Conservation (phyloP, 2,113 vertebrate species). For the Halcyon senegalensis region DNA sequence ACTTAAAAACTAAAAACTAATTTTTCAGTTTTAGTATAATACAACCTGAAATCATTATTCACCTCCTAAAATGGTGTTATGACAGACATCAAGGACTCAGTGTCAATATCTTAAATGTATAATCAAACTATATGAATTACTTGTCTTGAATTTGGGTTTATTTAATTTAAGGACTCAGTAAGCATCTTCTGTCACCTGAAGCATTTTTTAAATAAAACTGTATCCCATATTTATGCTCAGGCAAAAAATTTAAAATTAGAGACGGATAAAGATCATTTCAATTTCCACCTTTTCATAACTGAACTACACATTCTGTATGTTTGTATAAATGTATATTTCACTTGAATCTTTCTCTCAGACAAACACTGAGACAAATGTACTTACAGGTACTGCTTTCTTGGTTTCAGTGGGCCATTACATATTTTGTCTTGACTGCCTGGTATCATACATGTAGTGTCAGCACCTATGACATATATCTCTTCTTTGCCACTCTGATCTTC, state of each 20-base stretch:
- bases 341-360: background rate
- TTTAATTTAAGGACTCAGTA: background rate
- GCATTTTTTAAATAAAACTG: background rate
- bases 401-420: slow-evolving; percentile 95
- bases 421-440: slow-evolving; percentile 80
- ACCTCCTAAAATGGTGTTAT: background rate
- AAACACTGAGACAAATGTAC: slow-evolving; percentile 50
- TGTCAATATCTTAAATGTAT: background rate
- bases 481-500: slow-evolving; percentile 63
- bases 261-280: background rate
- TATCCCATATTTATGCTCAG: background rate
- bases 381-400: slow-evolving; percentile 91
- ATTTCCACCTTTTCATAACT: background rate
- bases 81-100: background rate
- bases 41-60: background rate
- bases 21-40: background rate
- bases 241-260: background rate
- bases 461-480: slow-evolving; percentile 88
- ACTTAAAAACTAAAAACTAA: background rate
- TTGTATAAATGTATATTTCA: background rate
- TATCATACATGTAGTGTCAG: slow-evolving; percentile 80
- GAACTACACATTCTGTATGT: background rate
- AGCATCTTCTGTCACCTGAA: background rate
- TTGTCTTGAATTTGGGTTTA: background rate
- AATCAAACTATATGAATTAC: background rate